Evolutionary conservation across 2,113 vertebrate species (phyloP), one percentile per base, ranked within the genome.

Genomic region (Furnarius figulus): DNA sequence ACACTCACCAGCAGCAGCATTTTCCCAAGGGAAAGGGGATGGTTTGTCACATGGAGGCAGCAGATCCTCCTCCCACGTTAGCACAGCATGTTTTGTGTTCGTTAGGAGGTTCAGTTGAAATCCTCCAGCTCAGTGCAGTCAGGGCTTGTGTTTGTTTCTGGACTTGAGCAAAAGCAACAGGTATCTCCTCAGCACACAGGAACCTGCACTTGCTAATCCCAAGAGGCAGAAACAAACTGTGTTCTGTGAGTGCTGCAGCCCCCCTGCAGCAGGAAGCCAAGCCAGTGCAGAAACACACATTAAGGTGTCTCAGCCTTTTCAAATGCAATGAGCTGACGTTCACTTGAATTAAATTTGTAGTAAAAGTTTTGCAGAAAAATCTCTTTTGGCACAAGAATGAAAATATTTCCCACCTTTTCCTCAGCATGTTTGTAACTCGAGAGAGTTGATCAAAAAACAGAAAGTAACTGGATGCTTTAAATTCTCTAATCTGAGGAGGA

Each of bases 31-130:
- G 46, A 28, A 6, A 16, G n/a, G 71, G 70, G 12, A 9, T 0
- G 2, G 15, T 49, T 8, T 24, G 47, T 10, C 61, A 12, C 61
- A 1, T 14, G 1, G 19, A 33, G 25, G 52, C 42, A 31, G n/a
- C 47, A 23, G 30, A 3, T 33, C 14, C 61, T 10, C 71, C 44
- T 39, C n/a, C 5, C 28, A 10, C 0, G 0, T 12, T 0, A 23
- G 56, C 13, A 50, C 39, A 7, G 66, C 42, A 28, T 23, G 31
- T 14, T 1, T 4, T 8, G 2, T 3, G 63, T 27, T 10, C 33
- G 17, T 3, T 4, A 27, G 4, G 12, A 37, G 50, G 14, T 58
- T 27, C 52, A 49, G 1, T 0, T 12, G 66, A 55, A 81, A 74
- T 3, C 22, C 35, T 5, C 24, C 22, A 6, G 1, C 3, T 10